Base-by-base conservation (phyloP, 1,140 invertebrate species). In the Drosophila watanabei region DNA sequence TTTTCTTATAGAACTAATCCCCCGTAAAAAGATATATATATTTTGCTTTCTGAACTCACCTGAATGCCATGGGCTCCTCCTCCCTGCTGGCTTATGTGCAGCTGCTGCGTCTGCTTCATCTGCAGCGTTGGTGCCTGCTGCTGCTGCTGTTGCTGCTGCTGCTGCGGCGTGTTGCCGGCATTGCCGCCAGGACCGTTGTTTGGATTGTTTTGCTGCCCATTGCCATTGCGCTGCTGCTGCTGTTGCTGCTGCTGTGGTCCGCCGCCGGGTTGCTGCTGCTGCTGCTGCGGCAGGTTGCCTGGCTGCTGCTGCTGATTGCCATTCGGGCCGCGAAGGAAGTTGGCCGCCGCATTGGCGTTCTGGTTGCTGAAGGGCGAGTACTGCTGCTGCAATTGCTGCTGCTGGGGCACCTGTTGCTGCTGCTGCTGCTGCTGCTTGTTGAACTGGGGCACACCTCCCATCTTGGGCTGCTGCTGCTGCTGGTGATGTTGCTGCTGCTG, bases 91-190 rank as follows among this genome's bases (percentile, higher is more conserved):
- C 95, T 95, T 69, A 97, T 96, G 92, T 98, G 97, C 75, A 98
- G 93, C 90, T 97, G 97, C 92, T 98, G 97, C 16, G 97, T 96
- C 93, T 97, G 97, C 83, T 96, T 97, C 93, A 98, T 97, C 93
- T 97, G 97, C 77, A 97, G 85, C 10, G 95, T 95, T 95, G 5
- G 95, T 94, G 16, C 94, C 91, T 30, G 87, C 84, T 8, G 91
- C 79, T 92, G 87, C 49, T 92, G 90, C 16, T 91, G 85, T 10
- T 89, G 85, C 20, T 79, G 75, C 46, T 77, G 83, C 51, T 79
- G 77, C 48, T 79, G 84, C 51, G 88, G 73, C 20, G 79, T 63
- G 58, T 82, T 85, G 20, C 51, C 61, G 14, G 83, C 66, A 66
- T 82, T 87, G 77, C 80, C 81, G 33, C 82, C 82, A 28, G 80